Evolutionary conservation across 2,888 invertebrate genomes (phyloP), one percentile per base, ranked within the genome.

Genomic region (Zhuqinia jingwanae): DNA sequence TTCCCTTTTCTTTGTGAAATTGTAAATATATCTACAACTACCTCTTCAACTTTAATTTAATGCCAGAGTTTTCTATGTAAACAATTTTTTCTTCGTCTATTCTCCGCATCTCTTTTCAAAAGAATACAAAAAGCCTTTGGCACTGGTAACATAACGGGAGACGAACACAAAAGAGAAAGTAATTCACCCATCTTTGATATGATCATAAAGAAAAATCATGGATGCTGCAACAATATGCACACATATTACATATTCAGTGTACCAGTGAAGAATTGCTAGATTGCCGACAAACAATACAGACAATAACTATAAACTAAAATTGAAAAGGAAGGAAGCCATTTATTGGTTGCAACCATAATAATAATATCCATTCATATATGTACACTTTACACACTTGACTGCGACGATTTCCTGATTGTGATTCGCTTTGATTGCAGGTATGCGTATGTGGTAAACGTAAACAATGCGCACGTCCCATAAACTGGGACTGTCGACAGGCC

Each of bases 11-110:
- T 5, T 50, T 10, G 25, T 58, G n/a, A 53, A 17, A 17, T 17
- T n/a, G 17, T 53, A 53, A 36, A 36, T 36, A 36, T 36, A n/a
- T n/a, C n/a, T n/a, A n/a, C 36, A 2, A 5, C 17, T 17, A 53
- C 53, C 53, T 53, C 8, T 58, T 58, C 22, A 56, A 58, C 58
- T 11, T 22, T 58, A 22, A 58, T 58, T 58, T 58, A 56, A 58
- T 58, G 25, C 58, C 58, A 15, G n/a, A n/a, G 11, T 58, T 58
- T 58, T 8, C 50, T 15, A 13, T n/a, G 50, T 50, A 50, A 13
- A 58, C 20, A 58, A 6, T 25, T 15, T 17, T 1, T 17, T 8
- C 53, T 17, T 8, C 36, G 53, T 8, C 6, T 53, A n/a, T 53
- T 53, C 20, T 17, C n/a, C 50, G 36, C 5, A 6, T 36, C 8